Conservation (phyloP, 1,140 invertebrate species). For the Chymomyza costata region DNA sequence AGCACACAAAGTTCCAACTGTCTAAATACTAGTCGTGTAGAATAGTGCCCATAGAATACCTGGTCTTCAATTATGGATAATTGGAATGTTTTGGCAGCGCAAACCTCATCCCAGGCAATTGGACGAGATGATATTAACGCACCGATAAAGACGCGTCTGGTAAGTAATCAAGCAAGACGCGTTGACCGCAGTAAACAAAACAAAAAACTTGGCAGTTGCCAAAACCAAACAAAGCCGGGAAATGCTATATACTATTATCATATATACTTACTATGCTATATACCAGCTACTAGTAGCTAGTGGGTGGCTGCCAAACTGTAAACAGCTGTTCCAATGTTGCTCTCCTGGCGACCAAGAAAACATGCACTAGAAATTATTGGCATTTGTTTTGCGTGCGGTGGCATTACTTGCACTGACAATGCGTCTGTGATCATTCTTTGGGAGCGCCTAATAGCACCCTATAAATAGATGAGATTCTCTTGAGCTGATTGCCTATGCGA, state of each 20-base stretch:
- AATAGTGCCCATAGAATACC: conserved; percentile 12
- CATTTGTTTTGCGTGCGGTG: conserved; percentile 23
- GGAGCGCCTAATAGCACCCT: too few species aligned
- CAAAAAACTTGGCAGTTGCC: conserved; percentile 32
- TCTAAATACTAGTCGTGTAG: conserved; percentile 2
- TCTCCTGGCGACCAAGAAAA: conserved; percentile 25
- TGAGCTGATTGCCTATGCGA: conserved; percentile 29
- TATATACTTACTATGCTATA: conserved; percentile 2
- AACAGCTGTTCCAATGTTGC: conserved; percentile 34
- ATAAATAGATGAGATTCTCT: conserved; percentile 57
- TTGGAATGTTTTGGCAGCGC: conserved; percentile 74
- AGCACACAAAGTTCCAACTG: conserved; percentile 7
- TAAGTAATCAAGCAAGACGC: conserved; percentile 38
- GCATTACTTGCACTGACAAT: conserved; percentile 45
- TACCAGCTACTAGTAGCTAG: too few species aligned
- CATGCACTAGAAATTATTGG: conserved; percentile 35
- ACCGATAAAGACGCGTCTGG: conserved; percentile 60
- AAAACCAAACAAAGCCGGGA: conserved; percentile 10
- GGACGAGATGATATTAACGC: conserved; percentile 51
- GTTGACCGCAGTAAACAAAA: conserved; percentile 46
- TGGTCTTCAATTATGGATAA: conserved; percentile 56
- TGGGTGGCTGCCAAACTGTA: conserved; percentile 14
- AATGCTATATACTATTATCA: conserved; percentile 8
- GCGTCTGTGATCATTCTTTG: too few species aligned
- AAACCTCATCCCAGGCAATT: conserved; percentile 66